phyloP scores from a whole-genome alignment of 2,113 vertebrate species.

The Pteronura brasiliensis region DNA sequence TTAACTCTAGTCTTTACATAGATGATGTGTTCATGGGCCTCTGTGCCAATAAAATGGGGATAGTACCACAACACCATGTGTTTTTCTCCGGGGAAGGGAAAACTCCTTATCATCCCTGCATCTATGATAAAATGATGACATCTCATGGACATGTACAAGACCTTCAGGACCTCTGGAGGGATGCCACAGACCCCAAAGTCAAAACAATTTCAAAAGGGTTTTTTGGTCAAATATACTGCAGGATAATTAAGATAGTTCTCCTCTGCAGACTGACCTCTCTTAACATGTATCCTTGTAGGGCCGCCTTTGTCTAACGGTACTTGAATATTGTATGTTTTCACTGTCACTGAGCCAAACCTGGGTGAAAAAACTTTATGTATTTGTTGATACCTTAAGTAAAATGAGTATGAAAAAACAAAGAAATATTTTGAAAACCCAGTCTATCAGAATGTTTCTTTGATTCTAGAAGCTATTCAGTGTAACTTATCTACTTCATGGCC shows the following conservation, averaged over 20 bases:
- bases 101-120: conserved; percentile 91
- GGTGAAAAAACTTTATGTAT: conserved; percentile 57
- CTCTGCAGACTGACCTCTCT: conserved; percentile 86
- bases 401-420: conserved; percentile 50
- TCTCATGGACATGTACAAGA: conserved; percentile 92
- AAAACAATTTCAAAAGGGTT: conserved; percentile 81
- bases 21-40: conserved; percentile 98
- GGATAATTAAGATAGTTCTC: conserved; percentile 86
- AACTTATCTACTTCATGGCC: conserved; percentile 44
- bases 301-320: conserved; percentile 88
- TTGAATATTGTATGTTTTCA: conserved; percentile 74
- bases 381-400: conserved; percentile 38
- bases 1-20: conserved; percentile 93
- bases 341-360: conserved; percentile 82
- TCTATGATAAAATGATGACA: conserved; percentile 96
- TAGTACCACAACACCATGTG: conserved; percentile 88
- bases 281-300: conserved; percentile 89
- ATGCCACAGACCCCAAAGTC: conserved; percentile 84
- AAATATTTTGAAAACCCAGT: conserved; percentile 40
- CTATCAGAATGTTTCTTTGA: conserved; percentile 54
- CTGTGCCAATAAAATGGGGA: conserved; percentile 91
- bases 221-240: conserved; percentile 88
- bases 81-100: conserved; percentile 95
- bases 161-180: conserved; percentile 88
- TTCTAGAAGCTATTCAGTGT: conserved; percentile 37